A percentile compares a stretch with the other conserved stretches of the same genome.
Evolutionary conservation across 2,888 invertebrate species (phyloP).

Genomic region (Euplagia quadripunctaria): DNA sequence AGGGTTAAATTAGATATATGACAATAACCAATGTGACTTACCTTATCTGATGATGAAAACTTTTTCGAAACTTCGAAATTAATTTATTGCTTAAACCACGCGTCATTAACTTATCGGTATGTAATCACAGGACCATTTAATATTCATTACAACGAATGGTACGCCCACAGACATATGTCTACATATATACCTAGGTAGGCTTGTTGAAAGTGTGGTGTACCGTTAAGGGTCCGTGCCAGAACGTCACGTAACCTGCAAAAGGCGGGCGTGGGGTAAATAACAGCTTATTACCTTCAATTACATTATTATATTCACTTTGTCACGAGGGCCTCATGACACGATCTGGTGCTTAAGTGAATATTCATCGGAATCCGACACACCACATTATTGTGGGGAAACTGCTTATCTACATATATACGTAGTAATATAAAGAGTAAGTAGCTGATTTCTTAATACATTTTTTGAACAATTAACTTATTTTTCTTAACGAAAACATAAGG

Average conservation of each 20-base stretch:
- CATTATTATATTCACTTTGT: conserved; percentile 81
- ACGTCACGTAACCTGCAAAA: conserved; percentile 66
- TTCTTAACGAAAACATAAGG: neutral
- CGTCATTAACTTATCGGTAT: conserved; percentile 11
- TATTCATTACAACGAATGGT: conserved; percentile 42
- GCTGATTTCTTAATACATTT: too few species aligned
- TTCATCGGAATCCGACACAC: conserved; percentile 48
- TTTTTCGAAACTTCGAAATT: conserved; percentile 9
- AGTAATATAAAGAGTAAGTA: neutral
- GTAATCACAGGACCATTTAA: conserved; percentile 17
- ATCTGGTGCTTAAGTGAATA: conserved; percentile 63
- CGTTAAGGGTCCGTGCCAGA: conserved; percentile 42
- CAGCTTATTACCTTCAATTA: conserved; percentile 71
- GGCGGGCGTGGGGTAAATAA: conserved; percentile 66
- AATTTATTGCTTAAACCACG: conserved; percentile 7
- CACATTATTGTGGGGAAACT: conserved; percentile 21
- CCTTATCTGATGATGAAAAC: conserved; percentile 5
- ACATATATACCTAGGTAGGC: conserved; percentile 23
- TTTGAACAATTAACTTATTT: neutral
- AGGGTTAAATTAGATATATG: neutral
- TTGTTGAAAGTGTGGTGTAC: conserved; percentile 51
- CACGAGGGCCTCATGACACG: conserved; percentile 71
- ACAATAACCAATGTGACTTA: neutral
- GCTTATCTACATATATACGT: neutral
- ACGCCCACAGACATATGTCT: conserved; percentile 29